Percentiles rank a stretch among this genome's conserved stretches.
Evolutionary conservation across 1,140 invertebrate genomes (phyloP).

Genomic region (Cherax destructor): DNA sequence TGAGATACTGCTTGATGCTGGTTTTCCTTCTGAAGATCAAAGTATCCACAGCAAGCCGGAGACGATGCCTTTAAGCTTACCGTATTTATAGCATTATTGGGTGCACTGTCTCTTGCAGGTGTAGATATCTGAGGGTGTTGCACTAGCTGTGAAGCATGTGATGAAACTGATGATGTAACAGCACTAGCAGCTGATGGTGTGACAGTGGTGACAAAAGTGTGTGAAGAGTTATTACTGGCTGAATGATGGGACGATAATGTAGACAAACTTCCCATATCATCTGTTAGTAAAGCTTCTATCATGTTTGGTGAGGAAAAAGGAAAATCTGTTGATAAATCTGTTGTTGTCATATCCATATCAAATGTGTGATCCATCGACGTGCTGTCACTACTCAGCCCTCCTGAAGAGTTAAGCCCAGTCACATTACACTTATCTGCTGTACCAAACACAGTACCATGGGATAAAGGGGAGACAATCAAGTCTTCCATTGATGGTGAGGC

Average conservation of each 20-base stretch:
- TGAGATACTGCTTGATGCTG: background rate
- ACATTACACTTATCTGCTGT: slow-evolving; percentile 7
- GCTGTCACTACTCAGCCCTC: slow-evolving; percentile 28
- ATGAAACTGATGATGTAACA: background rate
- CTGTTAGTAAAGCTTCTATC: slow-evolving; percentile 59
- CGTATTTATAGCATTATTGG: slow-evolving; percentile 6
- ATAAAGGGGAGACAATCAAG: slow-evolving; percentile 40
- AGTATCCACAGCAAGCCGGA: slow-evolving; percentile 10
- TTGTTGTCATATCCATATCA: slow-evolving; percentile 51
- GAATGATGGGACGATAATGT: slow-evolving; percentile 11
- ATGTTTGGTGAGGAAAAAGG: slow-evolving; percentile 60
- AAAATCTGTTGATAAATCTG: slow-evolving; percentile 54
- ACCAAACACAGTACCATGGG: slow-evolving; percentile 46
- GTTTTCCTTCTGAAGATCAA: background rate
- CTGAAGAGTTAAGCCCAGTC: slow-evolving; percentile 13
- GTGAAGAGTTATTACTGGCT: background rate
- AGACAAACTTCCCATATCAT: slow-evolving; percentile 44
- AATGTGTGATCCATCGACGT: slow-evolving; percentile 39
- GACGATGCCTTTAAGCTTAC: background rate
- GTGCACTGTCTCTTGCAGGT: background rate
- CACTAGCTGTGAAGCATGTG: slow-evolving; percentile 3
- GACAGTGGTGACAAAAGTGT: slow-evolving; percentile 7
- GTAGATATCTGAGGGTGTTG: slow-evolving; percentile 1
- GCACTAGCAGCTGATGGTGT: slow-evolving; percentile 10
- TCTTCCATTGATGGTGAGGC: slow-evolving; percentile 56